Conservation (phyloP, 1,140 invertebrate species). For the Thaumetopoea pityocampa region DNA sequence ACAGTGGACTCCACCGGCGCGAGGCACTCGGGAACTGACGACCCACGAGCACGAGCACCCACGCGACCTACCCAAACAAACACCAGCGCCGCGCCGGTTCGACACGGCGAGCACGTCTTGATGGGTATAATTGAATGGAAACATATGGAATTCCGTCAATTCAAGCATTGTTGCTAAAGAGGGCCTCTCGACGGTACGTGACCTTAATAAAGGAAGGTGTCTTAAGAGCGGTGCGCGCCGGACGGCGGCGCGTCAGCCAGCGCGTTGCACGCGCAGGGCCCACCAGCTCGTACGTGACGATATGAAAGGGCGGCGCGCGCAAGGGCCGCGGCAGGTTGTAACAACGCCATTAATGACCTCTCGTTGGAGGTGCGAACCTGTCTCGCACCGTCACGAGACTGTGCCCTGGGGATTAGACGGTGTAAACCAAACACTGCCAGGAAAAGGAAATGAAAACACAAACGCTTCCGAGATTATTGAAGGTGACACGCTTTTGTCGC, state of each 20-base stretch:
- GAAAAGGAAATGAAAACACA: neutral
- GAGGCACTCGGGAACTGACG: no score
- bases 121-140: conserved; percentile 55
- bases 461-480: no score
- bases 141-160: conserved; percentile 49
- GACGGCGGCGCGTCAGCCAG: conserved; percentile 47
- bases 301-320: conserved; percentile 47
- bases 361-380: conserved; percentile 43
- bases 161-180: conserved; percentile 39
- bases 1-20: no score
- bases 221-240: conserved; percentile 23
- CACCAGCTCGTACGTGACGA: conserved; percentile 51
- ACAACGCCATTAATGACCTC: conserved; percentile 60
- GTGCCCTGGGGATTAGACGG: neutral
- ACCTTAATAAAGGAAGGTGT: conserved; percentile 44
- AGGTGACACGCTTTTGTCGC: no score
- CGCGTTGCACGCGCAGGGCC: conserved; percentile 42
- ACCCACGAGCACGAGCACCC: conserved; percentile 5
- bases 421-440: no score
- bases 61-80: conserved; percentile 8
- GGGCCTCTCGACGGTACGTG: conserved; percentile 65
- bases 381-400: conserved; percentile 35
- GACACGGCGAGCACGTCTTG: conserved; percentile 31
- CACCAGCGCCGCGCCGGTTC: conserved; percentile 10
- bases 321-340: conserved; percentile 63